These are phyloP conservation scores for Campylomormyrus tamandua DNA, from an alignment of 2,113 vertebrate genomes.

Conservation along the genomic window DNA sequence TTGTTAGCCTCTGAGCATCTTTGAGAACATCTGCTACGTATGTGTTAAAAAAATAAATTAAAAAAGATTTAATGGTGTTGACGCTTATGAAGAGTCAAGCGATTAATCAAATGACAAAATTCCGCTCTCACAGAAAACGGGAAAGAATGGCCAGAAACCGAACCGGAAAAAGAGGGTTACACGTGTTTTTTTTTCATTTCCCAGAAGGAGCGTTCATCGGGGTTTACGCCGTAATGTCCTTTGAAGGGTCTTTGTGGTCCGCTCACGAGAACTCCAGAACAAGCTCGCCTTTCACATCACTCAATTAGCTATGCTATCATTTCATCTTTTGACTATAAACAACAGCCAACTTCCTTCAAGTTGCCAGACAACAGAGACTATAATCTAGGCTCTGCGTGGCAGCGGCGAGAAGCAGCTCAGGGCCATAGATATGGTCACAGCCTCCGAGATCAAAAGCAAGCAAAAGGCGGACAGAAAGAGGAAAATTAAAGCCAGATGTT, in stretches of 20 bases:
- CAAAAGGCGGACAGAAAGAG: background rate
- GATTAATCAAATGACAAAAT: background rate
- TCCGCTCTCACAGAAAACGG: background rate
- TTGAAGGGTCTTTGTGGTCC: background rate
- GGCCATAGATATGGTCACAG: background rate
- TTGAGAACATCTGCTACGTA: background rate
- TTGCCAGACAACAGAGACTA: background rate
- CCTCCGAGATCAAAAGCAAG: background rate
- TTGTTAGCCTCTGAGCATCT: background rate
- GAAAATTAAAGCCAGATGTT: background rate
- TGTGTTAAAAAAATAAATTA: background rate
- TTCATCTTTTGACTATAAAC: background rate
- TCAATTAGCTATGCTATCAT: background rate
- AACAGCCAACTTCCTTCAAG: background rate
- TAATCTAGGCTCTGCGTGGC: background rate
- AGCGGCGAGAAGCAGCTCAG: background rate
- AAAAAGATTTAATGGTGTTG: background rate
- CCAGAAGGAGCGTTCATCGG: background rate
- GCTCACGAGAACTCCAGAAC: background rate
- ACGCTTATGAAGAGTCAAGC: background rate
- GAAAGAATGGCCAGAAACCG: background rate
- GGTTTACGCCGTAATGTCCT: background rate
- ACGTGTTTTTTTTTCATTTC: background rate
- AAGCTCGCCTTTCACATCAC: background rate
- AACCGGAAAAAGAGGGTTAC: background rate